Evolutionary conservation across 2,113 vertebrate genomes (phyloP), one percentile per base, ranked within the genome.

Genomic region (Zingel zingel): DNA sequence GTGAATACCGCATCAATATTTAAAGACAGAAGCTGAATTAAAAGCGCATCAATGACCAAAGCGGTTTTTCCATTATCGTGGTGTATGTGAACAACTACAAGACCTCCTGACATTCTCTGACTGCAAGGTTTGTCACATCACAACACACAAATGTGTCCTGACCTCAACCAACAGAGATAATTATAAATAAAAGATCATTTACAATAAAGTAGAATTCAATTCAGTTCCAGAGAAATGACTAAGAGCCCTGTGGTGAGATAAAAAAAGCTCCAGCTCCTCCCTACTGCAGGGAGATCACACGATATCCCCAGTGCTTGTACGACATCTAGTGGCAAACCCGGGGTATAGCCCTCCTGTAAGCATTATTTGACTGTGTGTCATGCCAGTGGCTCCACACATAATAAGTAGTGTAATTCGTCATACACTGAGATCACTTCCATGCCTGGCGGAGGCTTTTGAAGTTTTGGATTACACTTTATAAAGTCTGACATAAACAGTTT

Each of bases 271-370:
- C 23, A 48, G 51, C 48, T 47, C 30, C 39, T 64, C 25, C 23
- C 30, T 6, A 13, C 67, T 75, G 58, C 23, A 45, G 23, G 16
- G 19, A 30, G 1, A 54, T 3, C 45, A 18, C 3, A 14, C 7
- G 2, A 3, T 10, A 79, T 86, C 14, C n/a, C 39, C 74, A 33
- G 72, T 83, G 74, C 69, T 83, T 77, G 53, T 1, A 0, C 39
- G 90, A 80, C 93, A 93, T 91, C 92, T 90, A 89, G 90, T 92
- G 93, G 88, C 30, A n/a, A 73, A 43, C 1, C 5, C 0, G 0
- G 7, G 45, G 43, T 15, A 86, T 5, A 3, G 11, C 2, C 27
- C 12, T 33, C 6, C 51, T 69, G 19, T 12, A 1, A 56, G 36
- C 53, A 54, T 27, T 43, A 53, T 57, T 62, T 61, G 0, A 69